phyloP scores from a whole-genome alignment of 35 echinoderm and acorn worm genomes.

The Holothuria glaberrima region DNA sequence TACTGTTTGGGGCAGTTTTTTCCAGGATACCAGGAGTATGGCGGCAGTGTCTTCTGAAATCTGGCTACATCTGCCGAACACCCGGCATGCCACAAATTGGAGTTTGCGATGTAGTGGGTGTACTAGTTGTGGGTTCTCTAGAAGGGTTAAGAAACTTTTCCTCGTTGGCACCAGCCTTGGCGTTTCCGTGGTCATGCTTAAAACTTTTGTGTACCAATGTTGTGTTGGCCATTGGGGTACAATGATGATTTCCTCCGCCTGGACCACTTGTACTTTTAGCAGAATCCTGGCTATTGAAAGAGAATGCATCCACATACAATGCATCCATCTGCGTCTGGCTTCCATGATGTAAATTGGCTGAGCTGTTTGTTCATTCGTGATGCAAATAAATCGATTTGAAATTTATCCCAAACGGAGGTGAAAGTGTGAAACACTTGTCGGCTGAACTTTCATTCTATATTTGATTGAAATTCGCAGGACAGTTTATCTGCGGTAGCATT shows the following conservation, averaged over 20 bases:
- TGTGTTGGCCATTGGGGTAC: constrained; percentile 68
- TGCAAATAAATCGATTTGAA: constrained; percentile 87
- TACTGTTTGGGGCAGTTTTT: too few relatives aligned
- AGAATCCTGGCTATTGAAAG: constrained; percentile 53
- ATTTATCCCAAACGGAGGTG: constrained; percentile 36
- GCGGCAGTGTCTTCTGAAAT: too few relatives aligned
- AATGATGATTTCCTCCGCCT: constrained; percentile 45
- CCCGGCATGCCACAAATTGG: too few relatives aligned
- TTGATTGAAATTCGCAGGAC: constrained; percentile 60
- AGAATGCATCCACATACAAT: constrained; percentile 73
- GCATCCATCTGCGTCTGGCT: constrained; percentile 66
- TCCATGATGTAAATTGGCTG: constrained; percentile 72
- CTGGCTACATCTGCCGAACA: too few relatives aligned
- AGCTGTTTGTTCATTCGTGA: constrained; percentile 70
- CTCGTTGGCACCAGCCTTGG: not conserved
- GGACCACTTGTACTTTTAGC: constrained; percentile 59
- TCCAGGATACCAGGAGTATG: too few relatives aligned
- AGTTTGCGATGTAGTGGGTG: too few relatives aligned
- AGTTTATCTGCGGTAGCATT: constrained; percentile 63
- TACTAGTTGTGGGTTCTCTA: not conserved
- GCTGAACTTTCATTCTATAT: constrained; percentile 78
- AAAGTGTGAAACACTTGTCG: constrained; percentile 52
- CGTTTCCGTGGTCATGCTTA: constrained; percentile 48
- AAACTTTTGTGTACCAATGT: constrained; percentile 60
- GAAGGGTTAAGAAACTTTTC: not conserved